Conservation (phyloP, 2,888 invertebrate species). For the Drosophila neotestacea region DNA sequence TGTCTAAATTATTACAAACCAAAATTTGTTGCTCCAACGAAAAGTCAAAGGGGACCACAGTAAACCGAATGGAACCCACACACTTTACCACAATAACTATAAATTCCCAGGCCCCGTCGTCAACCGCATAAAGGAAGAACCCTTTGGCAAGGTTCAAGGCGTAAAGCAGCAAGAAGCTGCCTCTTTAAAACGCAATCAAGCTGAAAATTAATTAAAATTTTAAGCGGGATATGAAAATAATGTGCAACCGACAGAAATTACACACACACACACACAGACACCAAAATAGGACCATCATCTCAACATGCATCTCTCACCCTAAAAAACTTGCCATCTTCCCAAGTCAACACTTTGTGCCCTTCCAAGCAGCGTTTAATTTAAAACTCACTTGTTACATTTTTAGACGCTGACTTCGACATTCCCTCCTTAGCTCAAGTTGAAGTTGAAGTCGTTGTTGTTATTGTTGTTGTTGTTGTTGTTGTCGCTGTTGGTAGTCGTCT, state of each 20-base stretch:
- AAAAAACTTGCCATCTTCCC: conserved; percentile 1
- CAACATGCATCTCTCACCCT: conserved; percentile 14
- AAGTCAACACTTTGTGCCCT: conserved; percentile 4
- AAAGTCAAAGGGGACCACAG: conserved; percentile 56
- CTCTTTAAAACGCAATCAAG: conserved; percentile 84
- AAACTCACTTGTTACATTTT: conserved; percentile 81
- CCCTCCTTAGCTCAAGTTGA: conserved; percentile 7
- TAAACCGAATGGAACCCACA: conserved; percentile 48
- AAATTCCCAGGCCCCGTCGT: conserved; percentile 59
- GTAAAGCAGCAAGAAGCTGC: conserved; percentile 62
- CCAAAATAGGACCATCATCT: conserved; percentile 26
- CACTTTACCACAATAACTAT: conserved; percentile 74
- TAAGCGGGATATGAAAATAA: conserved; percentile 81
- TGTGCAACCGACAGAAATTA: conserved; percentile 65
- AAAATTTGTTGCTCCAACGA: conserved; percentile 56
- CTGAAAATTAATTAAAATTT: conserved; percentile 85
- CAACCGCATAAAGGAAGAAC: conserved; percentile 43
- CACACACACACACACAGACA: conserved; percentile 30
- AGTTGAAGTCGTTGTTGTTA: neutral
- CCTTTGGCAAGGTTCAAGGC: conserved; percentile 29
- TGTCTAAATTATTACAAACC: conserved; percentile 65
- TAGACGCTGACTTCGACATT: conserved; percentile 55
- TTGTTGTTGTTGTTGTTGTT: conserved; percentile 11
- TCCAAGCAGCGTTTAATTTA: conserved; percentile 58
- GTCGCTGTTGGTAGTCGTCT: conserved; percentile 75